Evolutionary conservation across 2,797 vertebrate species (phyloP), one percentile per base, ranked within the genome.

Genomic region (Lindbergichthys nudifrons): DNA sequence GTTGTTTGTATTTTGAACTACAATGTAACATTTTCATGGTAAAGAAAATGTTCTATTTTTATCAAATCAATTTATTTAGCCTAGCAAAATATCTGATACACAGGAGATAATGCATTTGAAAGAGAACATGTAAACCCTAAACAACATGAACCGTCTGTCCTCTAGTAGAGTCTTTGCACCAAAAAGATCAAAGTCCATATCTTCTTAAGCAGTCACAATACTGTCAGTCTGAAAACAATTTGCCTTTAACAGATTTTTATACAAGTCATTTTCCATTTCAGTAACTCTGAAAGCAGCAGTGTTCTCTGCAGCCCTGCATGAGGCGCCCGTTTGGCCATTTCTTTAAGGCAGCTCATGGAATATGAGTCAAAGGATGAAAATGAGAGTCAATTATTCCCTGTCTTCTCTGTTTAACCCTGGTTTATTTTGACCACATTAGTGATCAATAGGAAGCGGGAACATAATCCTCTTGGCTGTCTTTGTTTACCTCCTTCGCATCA

Each of bases 401-500:
- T 59, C 65, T 53, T 59, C 45, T 72, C 41, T 58, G 41, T 79
- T 80, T 74, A 80, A 78, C 56, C 57, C 42, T 5, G 12, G 36
- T 56, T 74, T 73, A 60, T 60, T 72, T 39, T 46, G 65, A 73
- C 57, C 14, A 14, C 67, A 47, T 60, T 13, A 60, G 32, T n/a
- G 56, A 80, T 87, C 74, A 56, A 74, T 78, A 61, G 21, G 8
- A 51, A 66, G 54, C 10, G 4, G 62, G 39, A 78, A 73, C 56
- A 58, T 64, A 60, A 82, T 75, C 66, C 46, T 30, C 58, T 43
- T 1, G 2, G 32, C 21, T 73, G 32, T 45, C 58, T 77, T 76
- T 83, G 70, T 89, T 86, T 70, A 69, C 56, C 58, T 79, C 62
- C 39, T 16, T 67, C 57, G 72, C 64, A 59, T 71, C 74, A 82